Conservation (phyloP, 2,113 vertebrate species). For the Sorex fumeus region DNA sequence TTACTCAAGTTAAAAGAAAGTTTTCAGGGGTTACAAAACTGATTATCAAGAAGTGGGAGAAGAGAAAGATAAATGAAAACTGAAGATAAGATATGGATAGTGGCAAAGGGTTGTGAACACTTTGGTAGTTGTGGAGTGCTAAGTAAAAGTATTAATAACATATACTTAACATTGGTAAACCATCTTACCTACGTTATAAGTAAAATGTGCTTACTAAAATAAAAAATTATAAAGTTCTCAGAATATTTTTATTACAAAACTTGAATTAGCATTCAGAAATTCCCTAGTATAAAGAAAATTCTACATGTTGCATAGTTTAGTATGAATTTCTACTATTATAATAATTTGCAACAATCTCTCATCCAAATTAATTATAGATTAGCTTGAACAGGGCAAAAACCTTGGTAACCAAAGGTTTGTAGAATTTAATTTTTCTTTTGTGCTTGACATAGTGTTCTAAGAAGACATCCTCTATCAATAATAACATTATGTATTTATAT, state of each 20-base stretch:
- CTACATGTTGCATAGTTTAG: neutral
- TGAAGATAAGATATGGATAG: too few relatives aligned
- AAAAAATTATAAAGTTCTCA: too few relatives aligned
- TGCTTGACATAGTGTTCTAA: slow-evolving; percentile 30
- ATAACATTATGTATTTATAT: neutral
- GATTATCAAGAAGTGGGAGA: too few relatives aligned
- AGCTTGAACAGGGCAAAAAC: neutral
- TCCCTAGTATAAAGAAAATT: neutral
- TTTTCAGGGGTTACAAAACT: too few relatives aligned
- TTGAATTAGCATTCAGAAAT: slow-evolving; percentile 59
- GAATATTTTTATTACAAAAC: neutral
- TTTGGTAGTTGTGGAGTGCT: too few relatives aligned
- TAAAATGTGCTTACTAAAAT: too few relatives aligned
- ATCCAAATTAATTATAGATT: slow-evolving; percentile 14
- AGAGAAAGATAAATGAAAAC: too few relatives aligned
- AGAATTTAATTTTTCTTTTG: slow-evolving; percentile 13
- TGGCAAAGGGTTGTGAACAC: too few relatives aligned
- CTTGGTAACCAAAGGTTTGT: neutral
- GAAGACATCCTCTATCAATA: neutral
- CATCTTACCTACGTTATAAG: too few relatives aligned
- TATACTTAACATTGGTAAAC: too few relatives aligned
- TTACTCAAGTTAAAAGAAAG: slow-evolving; percentile 30
- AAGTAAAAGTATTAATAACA: too few relatives aligned
- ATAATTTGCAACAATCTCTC: neutral
- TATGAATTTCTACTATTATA: neutral